Conservation (phyloP, 2,797 vertebrate genomes). For the Garrulus glandarius region DNA sequence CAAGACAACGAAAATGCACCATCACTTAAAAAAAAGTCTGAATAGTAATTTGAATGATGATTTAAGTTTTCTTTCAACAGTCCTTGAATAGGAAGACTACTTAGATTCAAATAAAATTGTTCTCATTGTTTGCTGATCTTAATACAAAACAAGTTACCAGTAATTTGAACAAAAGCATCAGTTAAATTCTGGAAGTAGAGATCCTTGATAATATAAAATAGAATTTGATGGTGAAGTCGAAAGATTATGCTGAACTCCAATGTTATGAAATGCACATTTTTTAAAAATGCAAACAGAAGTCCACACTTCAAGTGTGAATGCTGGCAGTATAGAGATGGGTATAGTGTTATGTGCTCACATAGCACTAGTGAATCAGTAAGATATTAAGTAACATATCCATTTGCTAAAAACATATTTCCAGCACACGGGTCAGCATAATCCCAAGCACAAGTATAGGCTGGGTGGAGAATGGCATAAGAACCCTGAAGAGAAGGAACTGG, state of each 20-base stretch:
- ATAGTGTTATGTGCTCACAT: background rate
- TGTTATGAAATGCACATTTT: background rate
- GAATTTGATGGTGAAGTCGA: background rate
- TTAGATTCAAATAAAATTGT: background rate
- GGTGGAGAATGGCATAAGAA: background rate
- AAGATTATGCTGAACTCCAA: background rate
- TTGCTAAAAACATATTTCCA: background rate
- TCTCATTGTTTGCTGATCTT: background rate
- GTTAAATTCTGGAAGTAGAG: background rate
- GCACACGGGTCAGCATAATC: too few relatives aligned
- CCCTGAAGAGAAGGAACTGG: background rate
- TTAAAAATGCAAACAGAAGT: background rate
- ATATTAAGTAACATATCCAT: rapidly evolving
- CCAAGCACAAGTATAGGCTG: background rate
- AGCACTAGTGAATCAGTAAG: background rate
- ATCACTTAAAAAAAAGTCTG: background rate
- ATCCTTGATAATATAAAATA: background rate
- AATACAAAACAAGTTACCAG: background rate
- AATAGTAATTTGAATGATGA: background rate
- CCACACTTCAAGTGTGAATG: background rate
- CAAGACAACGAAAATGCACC: background rate
- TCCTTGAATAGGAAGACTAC: background rate
- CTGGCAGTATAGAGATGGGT: background rate
- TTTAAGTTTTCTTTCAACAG: background rate
- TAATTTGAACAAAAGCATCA: background rate